Evolutionary conservation across 2,113 vertebrate species (phyloP), one percentile per base, ranked within the genome.

Genomic region (Hiodon tergisus): DNA sequence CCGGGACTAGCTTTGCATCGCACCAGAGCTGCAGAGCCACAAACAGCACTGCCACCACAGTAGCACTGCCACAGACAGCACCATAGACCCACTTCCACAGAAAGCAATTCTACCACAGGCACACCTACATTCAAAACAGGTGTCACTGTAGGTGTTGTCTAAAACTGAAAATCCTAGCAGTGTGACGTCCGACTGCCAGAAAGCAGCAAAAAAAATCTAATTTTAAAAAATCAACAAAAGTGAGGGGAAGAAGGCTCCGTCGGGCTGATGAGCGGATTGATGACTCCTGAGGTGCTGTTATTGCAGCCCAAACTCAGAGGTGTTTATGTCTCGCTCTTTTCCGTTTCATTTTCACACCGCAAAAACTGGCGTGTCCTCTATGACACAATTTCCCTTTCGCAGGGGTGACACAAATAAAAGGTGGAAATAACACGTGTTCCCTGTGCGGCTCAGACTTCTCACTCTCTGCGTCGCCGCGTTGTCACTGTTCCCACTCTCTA

Each of bases 361-460:
- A 48, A 11, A 55, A 52, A 47, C 63, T 81, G 76, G 59, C 72
- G 46, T 48, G 66, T 76, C 69, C 31, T 46, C 72, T 73, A 47
- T 53, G 53, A 80, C 53, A 68, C 61, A 46, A 54, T 78, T 84
- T 81, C 76, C 78, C 17, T 65, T 81, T 71, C n/a, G 54, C 54
- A 68, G 66, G 67, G 48, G 50, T n/a, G 54, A 74, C 63, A 60
- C 54, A 58, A 46, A 57, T 31, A 31, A 16, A 3, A 16, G 11
- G 13, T 8, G 83, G 80, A 86, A 83, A 82, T 78, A 82, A 81
- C 75, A 80, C 51, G 63, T 50, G 54, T 47, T 74, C 11, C 4
- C 11, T 52, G 50, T 58, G 61, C 54, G 17, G 54, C 9, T 72
- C 59, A 50, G 68, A 51, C 73, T 66, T 65, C 53, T 58, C 51